Evolutionary conservation across 2,113 vertebrate genomes (phyloP).

Genomic region (Xiphophorus hellerii): DNA sequence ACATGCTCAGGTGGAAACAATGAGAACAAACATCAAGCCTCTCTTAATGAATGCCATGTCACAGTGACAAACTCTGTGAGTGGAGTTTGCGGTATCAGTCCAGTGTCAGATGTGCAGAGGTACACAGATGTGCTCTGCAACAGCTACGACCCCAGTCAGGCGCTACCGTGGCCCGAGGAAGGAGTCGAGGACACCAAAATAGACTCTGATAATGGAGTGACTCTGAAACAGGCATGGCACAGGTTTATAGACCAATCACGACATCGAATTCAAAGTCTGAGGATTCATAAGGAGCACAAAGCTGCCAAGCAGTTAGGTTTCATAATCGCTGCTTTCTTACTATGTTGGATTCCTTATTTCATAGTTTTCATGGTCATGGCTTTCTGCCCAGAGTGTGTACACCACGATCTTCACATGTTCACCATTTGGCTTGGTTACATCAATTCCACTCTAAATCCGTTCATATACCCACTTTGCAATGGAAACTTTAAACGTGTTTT

Average conservation of each 20-base stretch:
- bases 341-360: slow-evolving; percentile 98
- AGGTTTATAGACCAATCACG: slow-evolving; percentile 82
- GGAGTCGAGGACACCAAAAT: slow-evolving; percentile 42
- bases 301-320: slow-evolving; percentile 93
- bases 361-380: slow-evolving; percentile 92
- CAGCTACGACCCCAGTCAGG: slow-evolving; percentile 42
- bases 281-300: slow-evolving; percentile 87
- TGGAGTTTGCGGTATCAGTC: slow-evolving; percentile 65
- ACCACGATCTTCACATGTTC: slow-evolving; percentile 86
- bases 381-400: slow-evolving; percentile 82
- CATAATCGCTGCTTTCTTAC: slow-evolving; percentile 91
- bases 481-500: slow-evolving; percentile 95
- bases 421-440: slow-evolving; percentile 97
- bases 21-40: slow-evolving; percentile 32
- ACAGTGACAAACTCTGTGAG: slow-evolving; percentile 68
- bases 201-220: slow-evolving; percentile 66
- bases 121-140: slow-evolving; percentile 68
- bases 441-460: slow-evolving; percentile 95
- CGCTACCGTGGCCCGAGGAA: slow-evolving; percentile 69
- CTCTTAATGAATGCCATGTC: slow-evolving; percentile 58
- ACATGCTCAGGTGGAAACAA: slow-evolving; percentile 50
- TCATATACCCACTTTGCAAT: slow-evolving; percentile 96
- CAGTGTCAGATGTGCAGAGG: slow-evolving; percentile 74
- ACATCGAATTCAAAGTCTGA: slow-evolving; percentile 77
- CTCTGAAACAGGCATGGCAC: slow-evolving; percentile 86